Evolutionary conservation across 2,888 invertebrate species (phyloP).

Genomic region (Andrena dorsata): DNA sequence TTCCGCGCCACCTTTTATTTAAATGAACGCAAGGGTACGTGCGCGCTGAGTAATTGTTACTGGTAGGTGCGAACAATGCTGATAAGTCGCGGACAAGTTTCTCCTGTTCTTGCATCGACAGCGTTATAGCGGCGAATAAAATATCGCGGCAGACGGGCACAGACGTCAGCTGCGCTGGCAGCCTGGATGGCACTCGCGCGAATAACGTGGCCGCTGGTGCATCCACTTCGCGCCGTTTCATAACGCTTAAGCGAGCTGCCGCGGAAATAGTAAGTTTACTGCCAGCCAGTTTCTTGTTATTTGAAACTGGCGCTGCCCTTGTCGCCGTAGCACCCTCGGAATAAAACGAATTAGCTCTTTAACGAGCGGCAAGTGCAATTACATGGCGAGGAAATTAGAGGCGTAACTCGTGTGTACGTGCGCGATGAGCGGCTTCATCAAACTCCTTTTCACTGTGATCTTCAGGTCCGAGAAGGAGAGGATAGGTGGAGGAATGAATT

Average conservation of each 20-base stretch:
- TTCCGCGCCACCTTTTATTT: not conserved
- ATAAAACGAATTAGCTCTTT: slow-evolving; percentile 74
- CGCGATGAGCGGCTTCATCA: slow-evolving; percentile 25
- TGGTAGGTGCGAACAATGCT: not conserved
- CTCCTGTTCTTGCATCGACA: slow-evolving; percentile 9
- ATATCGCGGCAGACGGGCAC: slow-evolving; percentile 37
- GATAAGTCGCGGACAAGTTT: slow-evolving; percentile 27
- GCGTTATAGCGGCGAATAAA: slow-evolving; percentile 35
- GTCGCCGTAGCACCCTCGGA: slow-evolving; percentile 31
- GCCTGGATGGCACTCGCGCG: slow-evolving; percentile 37
- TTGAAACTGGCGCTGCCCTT: slow-evolving; percentile 32
- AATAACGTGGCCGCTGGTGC: slow-evolving; percentile 30
- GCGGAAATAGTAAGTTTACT: slow-evolving; percentile 71
- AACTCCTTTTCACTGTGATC: slow-evolving; percentile 6
- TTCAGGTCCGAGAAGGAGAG: not conserved
- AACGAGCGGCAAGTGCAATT: slow-evolving; percentile 72
- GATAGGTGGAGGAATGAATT: not conserved
- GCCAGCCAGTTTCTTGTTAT: slow-evolving; percentile 53
- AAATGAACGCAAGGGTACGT: not conserved
- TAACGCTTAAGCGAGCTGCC: slow-evolving; percentile 53
- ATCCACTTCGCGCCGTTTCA: slow-evolving; percentile 56
- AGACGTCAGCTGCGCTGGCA: slow-evolving; percentile 6
- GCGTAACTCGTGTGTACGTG: slow-evolving; percentile 10
- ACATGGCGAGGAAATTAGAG: slow-evolving; percentile 51
- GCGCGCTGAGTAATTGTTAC: slow-evolving; percentile 20